Conservation (phyloP, 1,140 invertebrate genomes). For the Drosophila serrata region DNA sequence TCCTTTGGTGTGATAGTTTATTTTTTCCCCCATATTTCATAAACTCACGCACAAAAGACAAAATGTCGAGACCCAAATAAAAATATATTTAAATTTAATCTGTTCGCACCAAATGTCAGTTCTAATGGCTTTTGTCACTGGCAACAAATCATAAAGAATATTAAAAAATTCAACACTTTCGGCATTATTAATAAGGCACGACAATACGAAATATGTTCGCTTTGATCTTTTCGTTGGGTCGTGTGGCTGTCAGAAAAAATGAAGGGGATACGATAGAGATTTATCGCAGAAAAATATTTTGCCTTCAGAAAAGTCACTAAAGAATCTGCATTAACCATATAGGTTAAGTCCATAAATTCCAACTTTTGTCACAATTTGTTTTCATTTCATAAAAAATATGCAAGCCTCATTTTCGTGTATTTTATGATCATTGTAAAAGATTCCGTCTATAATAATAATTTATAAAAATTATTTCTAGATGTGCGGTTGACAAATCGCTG, state of each 20-base stretch:
- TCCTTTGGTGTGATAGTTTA: not conserved
- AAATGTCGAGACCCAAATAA: slow-evolving; percentile 14
- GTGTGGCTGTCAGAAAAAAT: slow-evolving; percentile 68
- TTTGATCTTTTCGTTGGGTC: slow-evolving; percentile 66
- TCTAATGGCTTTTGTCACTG: slow-evolving; percentile 76
- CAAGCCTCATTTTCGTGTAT: slow-evolving; percentile 31
- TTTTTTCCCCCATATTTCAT: slow-evolving; percentile 23
- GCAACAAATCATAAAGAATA: slow-evolving; percentile 72
- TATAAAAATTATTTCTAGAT: slow-evolving; percentile 15
- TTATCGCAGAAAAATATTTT: slow-evolving; percentile 76
- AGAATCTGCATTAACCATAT: slow-evolving; percentile 54
- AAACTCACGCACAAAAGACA: slow-evolving; percentile 5
- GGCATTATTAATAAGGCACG: slow-evolving; percentile 69
- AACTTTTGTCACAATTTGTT: slow-evolving; percentile 29
- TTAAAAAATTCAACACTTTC: slow-evolving; percentile 50
- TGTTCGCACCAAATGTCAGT: slow-evolving; percentile 75
- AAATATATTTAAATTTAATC: slow-evolving; percentile 66
- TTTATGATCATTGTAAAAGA: slow-evolving; percentile 37
- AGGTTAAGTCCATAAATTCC: slow-evolving; percentile 64
- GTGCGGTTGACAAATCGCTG: slow-evolving; percentile 74
- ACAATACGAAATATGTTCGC: slow-evolving; percentile 66
- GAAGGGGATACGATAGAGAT: slow-evolving; percentile 54
- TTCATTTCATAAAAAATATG: slow-evolving; percentile 25
- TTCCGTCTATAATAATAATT: slow-evolving; percentile 15
- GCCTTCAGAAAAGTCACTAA: slow-evolving; percentile 61